Conservation (phyloP, 2,888 invertebrate species). For the Smittia aterrima region DNA sequence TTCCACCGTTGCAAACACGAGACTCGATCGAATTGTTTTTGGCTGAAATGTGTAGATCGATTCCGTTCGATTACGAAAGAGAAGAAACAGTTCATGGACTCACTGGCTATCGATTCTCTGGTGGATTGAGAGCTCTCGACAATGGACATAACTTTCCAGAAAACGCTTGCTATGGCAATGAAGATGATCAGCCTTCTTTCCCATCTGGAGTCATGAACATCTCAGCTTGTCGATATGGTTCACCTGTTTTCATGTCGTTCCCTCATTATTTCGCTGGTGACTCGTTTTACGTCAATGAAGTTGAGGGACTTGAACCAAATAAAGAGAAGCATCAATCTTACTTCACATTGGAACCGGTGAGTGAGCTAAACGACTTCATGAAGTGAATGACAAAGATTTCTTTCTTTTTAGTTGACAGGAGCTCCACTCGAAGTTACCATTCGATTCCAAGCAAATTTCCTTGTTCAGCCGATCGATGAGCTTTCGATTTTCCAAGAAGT, state of each 20-base stretch:
- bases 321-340: slow-evolving; percentile 65
- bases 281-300: slow-evolving; percentile 57
- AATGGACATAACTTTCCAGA: slow-evolving; percentile 57
- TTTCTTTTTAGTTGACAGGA: slow-evolving; percentile 62
- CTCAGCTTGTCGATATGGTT: slow-evolving; percentile 66
- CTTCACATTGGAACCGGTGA: slow-evolving; percentile 68
- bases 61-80: slow-evolving; percentile 62
- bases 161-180: slow-evolving; percentile 63
- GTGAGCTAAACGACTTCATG: slow-evolving; percentile 44
- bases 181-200: slow-evolving; percentile 59
- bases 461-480: slow-evolving; percentile 59
- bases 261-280: slow-evolving; percentile 76
- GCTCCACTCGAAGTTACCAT: slow-evolving; percentile 69
- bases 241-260: slow-evolving; percentile 71
- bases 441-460: slow-evolving; percentile 69
- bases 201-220: slow-evolving; percentile 68
- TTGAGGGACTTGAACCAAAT: slow-evolving; percentile 65
- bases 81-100: slow-evolving; percentile 61
- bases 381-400: neutral
- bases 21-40: slow-evolving; percentile 65
- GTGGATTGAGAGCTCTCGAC: slow-evolving; percentile 65
- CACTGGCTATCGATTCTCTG: slow-evolving; percentile 64
- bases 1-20: slow-evolving; percentile 64
- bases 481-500: slow-evolving; percentile 60
- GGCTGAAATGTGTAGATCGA: slow-evolving; percentile 72